phyloP scores from a whole-genome alignment of 1,140 invertebrate species.

The Mycetomoellerius zeteki region DNA sequence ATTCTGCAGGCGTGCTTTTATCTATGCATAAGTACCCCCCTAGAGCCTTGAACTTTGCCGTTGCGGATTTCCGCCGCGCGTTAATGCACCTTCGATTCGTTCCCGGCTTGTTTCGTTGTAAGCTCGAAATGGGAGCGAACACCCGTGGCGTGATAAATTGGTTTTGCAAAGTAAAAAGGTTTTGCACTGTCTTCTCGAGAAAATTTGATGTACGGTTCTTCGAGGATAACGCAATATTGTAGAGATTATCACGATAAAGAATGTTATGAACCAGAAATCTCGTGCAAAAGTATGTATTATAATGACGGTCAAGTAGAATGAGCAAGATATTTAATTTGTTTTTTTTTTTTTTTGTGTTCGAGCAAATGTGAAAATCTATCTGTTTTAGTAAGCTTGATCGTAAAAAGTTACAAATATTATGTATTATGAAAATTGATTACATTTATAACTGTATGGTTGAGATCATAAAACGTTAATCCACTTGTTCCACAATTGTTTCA shows the following conservation, averaged over 20 bases:
- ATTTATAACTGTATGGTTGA: no score
- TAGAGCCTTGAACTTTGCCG: constrained; percentile 55
- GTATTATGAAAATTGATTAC: no score
- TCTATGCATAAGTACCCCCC: constrained; percentile 48
- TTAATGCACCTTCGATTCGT: constrained; percentile 58
- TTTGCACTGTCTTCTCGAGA: constrained; percentile 25
- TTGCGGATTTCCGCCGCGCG: constrained; percentile 41
- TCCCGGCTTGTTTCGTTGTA: constrained; percentile 39
- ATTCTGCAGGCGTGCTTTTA: constrained; percentile 36
- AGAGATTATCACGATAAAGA: constrained; percentile 30
- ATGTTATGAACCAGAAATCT: not conserved
- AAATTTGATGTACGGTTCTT: constrained; percentile 32
- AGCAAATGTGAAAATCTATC: not conserved
- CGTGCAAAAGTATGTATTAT: constrained; percentile 14
- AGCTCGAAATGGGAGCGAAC: constrained; percentile 21
- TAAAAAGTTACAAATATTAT: not conserved
- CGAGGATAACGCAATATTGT: constrained; percentile 37
- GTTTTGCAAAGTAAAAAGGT: constrained; percentile 40
- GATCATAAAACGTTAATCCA: no score
- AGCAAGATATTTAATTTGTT: not conserved
- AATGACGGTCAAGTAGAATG: not conserved
- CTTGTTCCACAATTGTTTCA: no score
- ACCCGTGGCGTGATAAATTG: constrained; percentile 47
- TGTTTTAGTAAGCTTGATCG: not conserved
- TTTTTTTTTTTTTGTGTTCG: not conserved